Evolutionary conservation across 1,140 invertebrate genomes (phyloP).

Genomic region (Aplysia californica): DNA sequence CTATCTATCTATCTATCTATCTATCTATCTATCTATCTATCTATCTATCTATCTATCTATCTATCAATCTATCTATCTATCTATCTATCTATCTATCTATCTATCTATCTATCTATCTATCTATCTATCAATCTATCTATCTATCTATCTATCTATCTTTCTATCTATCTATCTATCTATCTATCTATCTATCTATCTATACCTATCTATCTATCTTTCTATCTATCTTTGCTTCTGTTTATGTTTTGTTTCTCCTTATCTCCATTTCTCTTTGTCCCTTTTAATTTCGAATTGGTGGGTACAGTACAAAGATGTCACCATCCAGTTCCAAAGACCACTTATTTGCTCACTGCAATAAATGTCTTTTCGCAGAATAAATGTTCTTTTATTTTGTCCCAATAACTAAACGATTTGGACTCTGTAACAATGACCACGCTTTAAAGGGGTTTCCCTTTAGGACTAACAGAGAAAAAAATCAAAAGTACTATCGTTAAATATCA

Average conservation of each 20-base stretch:
- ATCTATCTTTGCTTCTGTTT: not conserved
- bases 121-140: not conserved
- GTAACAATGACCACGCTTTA: too few relatives aligned
- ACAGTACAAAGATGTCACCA: too few relatives aligned
- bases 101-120: not conserved
- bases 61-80: not conserved
- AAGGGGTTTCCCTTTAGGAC: too few relatives aligned
- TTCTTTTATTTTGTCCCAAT: too few relatives aligned
- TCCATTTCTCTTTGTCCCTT: slow-evolving; percentile 10
- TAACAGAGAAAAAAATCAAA: too few relatives aligned
- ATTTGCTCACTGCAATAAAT: too few relatives aligned
- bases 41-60: not conserved
- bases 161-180: not conserved
- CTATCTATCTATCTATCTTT: not conserved
- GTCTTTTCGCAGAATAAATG: too few relatives aligned
- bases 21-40: not conserved
- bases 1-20: not conserved
- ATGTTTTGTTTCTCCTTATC: slow-evolving; percentile 1
- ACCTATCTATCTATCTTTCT: not conserved
- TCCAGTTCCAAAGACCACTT: too few relatives aligned
- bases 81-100: not conserved
- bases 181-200: not conserved
- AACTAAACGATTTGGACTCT: too few relatives aligned
- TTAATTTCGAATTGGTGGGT: too few relatives aligned
- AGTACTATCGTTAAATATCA: too few relatives aligned